phyloP scores from a whole-genome alignment of 2,888 invertebrate species.

The Rhodophaea formosa region DNA sequence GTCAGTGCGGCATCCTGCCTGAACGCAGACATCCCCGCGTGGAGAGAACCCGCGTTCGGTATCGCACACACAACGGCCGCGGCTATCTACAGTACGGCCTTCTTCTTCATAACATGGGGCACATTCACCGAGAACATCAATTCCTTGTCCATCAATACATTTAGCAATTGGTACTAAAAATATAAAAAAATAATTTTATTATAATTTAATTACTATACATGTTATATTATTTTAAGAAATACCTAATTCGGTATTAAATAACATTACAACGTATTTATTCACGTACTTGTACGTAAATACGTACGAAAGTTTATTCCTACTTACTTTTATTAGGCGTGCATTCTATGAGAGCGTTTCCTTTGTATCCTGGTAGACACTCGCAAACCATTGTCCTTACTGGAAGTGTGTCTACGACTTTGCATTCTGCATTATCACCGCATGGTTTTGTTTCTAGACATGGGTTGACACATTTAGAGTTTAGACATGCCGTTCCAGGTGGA shows the following conservation, averaged over 20 bases:
- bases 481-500: constrained; percentile 90
- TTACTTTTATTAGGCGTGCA: constrained; percentile 87
- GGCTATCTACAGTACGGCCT: constrained; percentile 88
- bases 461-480: constrained; percentile 90
- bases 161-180: constrained; percentile 75
- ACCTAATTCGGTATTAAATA: too few species aligned
- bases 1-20: constrained; percentile 86
- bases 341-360: constrained; percentile 91
- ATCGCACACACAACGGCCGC: constrained; percentile 91
- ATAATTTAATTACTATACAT: too few species aligned
- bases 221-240: too few species aligned
- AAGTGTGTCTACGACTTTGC: constrained; percentile 89
- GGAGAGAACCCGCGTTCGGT: constrained; percentile 88
- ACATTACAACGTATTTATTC: too few species aligned
- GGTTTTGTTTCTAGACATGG: constrained; percentile 90
- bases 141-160: constrained; percentile 89
- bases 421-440: constrained; percentile 90
- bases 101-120: constrained; percentile 85
- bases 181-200: neutral
- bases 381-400: constrained; percentile 95
- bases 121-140: constrained; percentile 89
- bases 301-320: constrained; percentile 38
- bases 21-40: constrained; percentile 89
- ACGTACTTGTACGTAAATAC: too few species aligned
- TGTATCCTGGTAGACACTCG: constrained; percentile 91